Evolutionary conservation across 2,888 invertebrate genomes (phyloP).

Genomic region (Laspeyria flexula): DNA sequence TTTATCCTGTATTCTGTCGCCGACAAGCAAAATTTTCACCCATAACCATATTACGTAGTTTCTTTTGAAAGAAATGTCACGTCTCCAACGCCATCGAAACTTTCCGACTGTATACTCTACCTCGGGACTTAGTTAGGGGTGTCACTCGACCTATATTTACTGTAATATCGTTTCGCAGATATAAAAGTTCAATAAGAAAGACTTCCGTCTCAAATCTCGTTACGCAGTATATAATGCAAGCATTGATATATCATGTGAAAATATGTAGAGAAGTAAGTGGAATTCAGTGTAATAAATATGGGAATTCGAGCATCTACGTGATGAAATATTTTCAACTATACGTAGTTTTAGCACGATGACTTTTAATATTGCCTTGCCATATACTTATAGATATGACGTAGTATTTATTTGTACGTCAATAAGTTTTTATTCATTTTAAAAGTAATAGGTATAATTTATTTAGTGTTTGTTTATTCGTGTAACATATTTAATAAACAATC

Average conservation of each 20-base stretch:
- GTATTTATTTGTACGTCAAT: too few species aligned
- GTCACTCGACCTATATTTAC: constrained; percentile 12
- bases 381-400: too few species aligned
- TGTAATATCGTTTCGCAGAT: neutral
- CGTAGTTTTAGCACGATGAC: too few species aligned
- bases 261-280: constrained; percentile 9
- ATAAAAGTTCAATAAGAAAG: neutral
- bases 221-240: too few species aligned
- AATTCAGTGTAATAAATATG: neutral
- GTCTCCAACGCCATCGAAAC: constrained; percentile 32
- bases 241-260: too few species aligned
- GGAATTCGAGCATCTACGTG: neutral
- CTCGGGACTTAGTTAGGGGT: constrained; percentile 26
- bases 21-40: constrained; percentile 26
- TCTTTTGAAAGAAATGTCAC: constrained; percentile 38
- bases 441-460: too few species aligned
- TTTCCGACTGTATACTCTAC: constrained; percentile 33
- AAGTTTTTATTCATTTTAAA: too few species aligned
- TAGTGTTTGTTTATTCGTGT: too few species aligned
- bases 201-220: too few species aligned
- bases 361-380: too few species aligned
- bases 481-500: too few species aligned
- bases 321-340: too few species aligned
- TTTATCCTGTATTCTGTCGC: constrained; percentile 25
- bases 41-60: constrained; percentile 35